These are phyloP conservation scores for Ferrisia virgata DNA, from an alignment of 2,888 invertebrate genomes.

Conservation along the genomic window DNA sequence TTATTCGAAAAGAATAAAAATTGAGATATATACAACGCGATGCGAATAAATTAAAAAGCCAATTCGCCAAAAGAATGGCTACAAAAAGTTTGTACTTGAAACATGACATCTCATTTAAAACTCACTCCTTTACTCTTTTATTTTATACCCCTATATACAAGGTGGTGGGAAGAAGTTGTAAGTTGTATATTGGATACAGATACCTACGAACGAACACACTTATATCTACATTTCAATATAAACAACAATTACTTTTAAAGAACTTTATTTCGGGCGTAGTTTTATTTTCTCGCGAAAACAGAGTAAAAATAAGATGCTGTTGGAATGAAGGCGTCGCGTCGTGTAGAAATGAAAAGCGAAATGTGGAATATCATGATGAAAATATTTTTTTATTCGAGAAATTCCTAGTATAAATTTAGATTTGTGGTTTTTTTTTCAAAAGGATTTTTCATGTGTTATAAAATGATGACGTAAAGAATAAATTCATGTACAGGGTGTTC, in stretches of 20 bases:
- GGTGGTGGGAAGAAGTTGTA: no score
- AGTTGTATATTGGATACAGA: neutral
- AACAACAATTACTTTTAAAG: neutral
- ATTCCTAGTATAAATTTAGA: no score
- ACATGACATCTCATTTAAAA: constrained; percentile 10
- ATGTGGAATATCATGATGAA: neutral
- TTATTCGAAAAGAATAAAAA: constrained; percentile 12
- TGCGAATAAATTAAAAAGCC: neutral
- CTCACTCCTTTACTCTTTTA: neutral
- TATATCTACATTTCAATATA: neutral
- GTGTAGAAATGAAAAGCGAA: neutral
- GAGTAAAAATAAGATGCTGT: neutral
- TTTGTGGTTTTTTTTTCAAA: no score
- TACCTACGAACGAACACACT: neutral
- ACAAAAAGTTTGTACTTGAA: neutral
- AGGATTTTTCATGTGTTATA: neutral
- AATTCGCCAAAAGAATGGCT: neutral
- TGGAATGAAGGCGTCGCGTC: no score
- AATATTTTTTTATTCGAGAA: no score
- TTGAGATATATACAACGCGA: neutral
- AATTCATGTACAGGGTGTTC: no score
- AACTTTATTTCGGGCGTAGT: neutral
- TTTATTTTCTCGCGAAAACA: neutral
- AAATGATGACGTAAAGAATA: neutral
- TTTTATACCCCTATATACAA: no score